These are phyloP conservation scores for Loxodonta africana DNA, from an alignment of 2,113 vertebrate genomes.

Conservation along the genomic window DNA sequence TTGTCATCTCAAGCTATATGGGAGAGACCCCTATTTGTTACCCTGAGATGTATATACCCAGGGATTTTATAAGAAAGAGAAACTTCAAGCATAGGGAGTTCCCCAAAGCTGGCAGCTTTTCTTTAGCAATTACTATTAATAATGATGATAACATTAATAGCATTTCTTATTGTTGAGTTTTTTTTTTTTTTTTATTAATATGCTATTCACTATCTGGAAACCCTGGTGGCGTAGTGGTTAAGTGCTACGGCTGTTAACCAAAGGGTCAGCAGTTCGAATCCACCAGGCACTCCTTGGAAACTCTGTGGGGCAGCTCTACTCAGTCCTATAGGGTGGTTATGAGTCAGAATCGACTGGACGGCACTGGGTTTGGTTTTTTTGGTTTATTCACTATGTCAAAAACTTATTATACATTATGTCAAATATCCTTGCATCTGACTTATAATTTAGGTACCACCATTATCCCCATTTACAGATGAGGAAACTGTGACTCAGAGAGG, in stretches of 20 bases:
- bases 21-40: not conserved
- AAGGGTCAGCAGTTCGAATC: no score
- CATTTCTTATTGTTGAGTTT: not conserved
- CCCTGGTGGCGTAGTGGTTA: no score
- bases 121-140: not conserved
- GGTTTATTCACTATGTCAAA: not conserved
- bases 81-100: not conserved
- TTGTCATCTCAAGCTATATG: not conserved
- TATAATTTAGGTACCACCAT: not conserved
- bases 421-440: not conserved
- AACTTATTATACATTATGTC: not conserved
- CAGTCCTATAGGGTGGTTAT: no score
- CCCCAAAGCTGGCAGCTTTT: not conserved
- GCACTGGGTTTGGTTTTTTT: no score
- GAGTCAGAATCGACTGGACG: no score
- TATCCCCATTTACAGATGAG: not conserved
- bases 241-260: no score
- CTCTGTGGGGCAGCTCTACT: no score
- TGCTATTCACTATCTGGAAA: no score
- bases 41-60: not conserved
- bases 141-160: not conserved
- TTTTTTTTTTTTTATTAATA: not conserved
- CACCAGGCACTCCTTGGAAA: no score
- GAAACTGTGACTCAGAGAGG: not conserved
- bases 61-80: not conserved